Conservation (phyloP, 1,140 invertebrate genomes). For the Neotoxoptera formosana region DNA sequence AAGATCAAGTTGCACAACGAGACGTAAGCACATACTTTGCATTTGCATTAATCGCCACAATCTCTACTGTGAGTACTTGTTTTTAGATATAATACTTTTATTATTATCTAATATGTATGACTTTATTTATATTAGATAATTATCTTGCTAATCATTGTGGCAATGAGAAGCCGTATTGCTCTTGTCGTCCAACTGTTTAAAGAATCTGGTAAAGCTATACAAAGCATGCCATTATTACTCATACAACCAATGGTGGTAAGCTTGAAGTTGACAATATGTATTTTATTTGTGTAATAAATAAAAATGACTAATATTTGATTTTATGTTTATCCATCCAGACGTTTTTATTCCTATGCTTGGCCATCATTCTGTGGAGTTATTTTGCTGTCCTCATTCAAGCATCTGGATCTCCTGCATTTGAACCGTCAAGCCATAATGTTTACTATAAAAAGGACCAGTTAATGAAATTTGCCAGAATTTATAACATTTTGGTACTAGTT, state of each 20-base stretch:
- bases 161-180: conserved; percentile 76
- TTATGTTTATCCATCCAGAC: conserved; percentile 67
- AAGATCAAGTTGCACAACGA: conserved; percentile 62
- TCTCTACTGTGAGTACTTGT: conserved; percentile 68
- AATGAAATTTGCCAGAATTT: conserved; percentile 70
- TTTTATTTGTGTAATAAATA: neutral
- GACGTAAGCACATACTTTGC: conserved; percentile 63
- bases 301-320: neutral
- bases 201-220: conserved; percentile 79
- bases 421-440: conserved; percentile 64
- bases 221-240: conserved; percentile 75
- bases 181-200: conserved; percentile 76
- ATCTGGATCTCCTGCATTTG: conserved; percentile 65
- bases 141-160: conserved; percentile 73
- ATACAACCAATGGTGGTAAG: conserved; percentile 78
- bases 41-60: conserved; percentile 71
- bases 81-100: neutral
- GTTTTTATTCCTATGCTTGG: conserved; percentile 68
- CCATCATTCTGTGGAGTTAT: conserved; percentile 70
- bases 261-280: conserved; percentile 38
- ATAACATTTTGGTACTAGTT: conserved; percentile 75
- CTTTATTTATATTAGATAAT: conserved; percentile 64
- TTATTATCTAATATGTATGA: neutral
- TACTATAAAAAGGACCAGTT: conserved; percentile 68
- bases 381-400: conserved; percentile 72